A percentile compares a stretch with the other conserved stretches of the same genome.
These are phyloP conservation scores for Drosophila kurseongensis DNA, from an alignment of 1,140 invertebrate species.

Conservation along the genomic window DNA sequence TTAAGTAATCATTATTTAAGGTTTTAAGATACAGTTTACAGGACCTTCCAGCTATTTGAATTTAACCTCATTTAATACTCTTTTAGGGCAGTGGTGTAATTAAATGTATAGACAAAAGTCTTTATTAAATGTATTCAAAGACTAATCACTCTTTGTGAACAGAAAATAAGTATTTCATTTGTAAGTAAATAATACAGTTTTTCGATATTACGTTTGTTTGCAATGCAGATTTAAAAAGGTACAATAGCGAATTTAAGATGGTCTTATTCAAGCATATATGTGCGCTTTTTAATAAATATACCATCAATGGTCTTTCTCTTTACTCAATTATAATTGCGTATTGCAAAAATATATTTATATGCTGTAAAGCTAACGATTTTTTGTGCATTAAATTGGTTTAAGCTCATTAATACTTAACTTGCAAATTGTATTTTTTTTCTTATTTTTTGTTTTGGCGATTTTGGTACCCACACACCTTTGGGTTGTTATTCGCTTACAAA, in stretches of 20 bases:
- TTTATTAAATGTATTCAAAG: too few relatives aligned
- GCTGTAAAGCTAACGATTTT: conserved; percentile 4
- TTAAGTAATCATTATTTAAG: too few relatives aligned
- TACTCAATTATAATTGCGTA: background rate
- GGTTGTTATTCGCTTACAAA: conserved; percentile 43
- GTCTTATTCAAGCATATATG: background rate
- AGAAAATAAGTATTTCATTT: too few relatives aligned
- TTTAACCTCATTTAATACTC: too few relatives aligned
- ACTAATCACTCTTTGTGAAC: too few relatives aligned
- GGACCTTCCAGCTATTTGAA: too few relatives aligned
- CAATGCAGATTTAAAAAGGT: conserved; percentile 9
- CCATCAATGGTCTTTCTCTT: background rate
- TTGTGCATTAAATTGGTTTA: background rate
- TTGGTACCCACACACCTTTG: conserved; percentile 50
- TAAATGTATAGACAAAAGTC: too few relatives aligned
- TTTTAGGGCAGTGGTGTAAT: too few relatives aligned
- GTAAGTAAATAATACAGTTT: too few relatives aligned
- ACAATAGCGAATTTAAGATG: conserved; percentile 6
- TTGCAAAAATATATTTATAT: conserved; percentile 15
- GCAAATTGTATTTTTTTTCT: conserved; percentile 9
- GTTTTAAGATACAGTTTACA: too few relatives aligned
- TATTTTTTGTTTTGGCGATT: conserved; percentile 7
- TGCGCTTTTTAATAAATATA: background rate
- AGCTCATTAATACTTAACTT: conserved; percentile 3
- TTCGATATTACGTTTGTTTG: background rate